Conservation (phyloP, 2,888 invertebrate genomes). For the Eulithis prunata region DNA sequence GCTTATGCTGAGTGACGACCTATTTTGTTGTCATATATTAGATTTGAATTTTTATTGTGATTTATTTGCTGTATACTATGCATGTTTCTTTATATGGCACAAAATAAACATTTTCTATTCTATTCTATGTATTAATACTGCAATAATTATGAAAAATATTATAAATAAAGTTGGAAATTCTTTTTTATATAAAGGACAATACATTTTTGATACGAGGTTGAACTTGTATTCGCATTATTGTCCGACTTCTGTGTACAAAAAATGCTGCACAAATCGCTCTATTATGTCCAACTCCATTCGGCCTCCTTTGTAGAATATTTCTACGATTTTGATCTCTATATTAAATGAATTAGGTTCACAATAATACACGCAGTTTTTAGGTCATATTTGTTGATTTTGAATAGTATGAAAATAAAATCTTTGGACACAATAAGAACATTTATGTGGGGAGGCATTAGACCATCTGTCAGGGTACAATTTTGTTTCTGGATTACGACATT, state of each 20-base stretch:
- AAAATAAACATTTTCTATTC: no score
- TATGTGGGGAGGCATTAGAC: slow-evolving; percentile 57
- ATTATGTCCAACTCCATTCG: slow-evolving; percentile 42
- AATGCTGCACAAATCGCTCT: slow-evolving; percentile 46
- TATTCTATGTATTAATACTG: no score
- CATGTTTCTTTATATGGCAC: no score
- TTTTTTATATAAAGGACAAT: not conserved
- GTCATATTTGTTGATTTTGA: slow-evolving; percentile 43
- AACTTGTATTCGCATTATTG: slow-evolving; percentile 22
- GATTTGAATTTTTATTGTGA: no score
- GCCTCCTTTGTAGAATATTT: slow-evolving; percentile 32
- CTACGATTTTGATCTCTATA: slow-evolving; percentile 28
- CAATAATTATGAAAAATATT: no score
- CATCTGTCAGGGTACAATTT: slow-evolving; percentile 66
- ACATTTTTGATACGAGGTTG: slow-evolving; percentile 18
- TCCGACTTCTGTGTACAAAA: slow-evolving; percentile 29
- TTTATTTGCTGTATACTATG: no score
- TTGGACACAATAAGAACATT: slow-evolving; percentile 58
- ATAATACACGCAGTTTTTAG: slow-evolving; percentile 3
- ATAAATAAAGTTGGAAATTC: no score
- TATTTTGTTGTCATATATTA: no score
- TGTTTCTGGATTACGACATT: slow-evolving; percentile 60
- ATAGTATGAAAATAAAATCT: slow-evolving; percentile 53
- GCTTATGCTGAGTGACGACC: no score
- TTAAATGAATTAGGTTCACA: slow-evolving; percentile 32